Evolutionary conservation across 1,140 invertebrate genomes (phyloP).

Genomic region (Cyclina sinensis): DNA sequence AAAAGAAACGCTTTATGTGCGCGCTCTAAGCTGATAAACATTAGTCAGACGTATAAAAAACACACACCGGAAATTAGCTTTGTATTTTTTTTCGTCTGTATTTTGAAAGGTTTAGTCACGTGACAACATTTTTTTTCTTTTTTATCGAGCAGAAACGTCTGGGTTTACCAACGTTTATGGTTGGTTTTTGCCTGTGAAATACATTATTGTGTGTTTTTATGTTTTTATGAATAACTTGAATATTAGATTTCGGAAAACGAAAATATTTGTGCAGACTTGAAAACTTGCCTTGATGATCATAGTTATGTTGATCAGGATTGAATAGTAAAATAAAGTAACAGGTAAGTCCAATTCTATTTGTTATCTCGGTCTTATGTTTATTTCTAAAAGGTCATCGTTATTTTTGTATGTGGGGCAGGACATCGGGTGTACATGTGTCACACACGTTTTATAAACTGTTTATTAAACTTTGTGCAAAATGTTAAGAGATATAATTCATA

Average conservation of each 20-base stretch:
- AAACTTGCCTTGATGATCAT: background rate
- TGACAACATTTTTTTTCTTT: conserved; percentile 56
- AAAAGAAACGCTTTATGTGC: conserved; percentile 29
- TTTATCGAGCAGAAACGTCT: conserved; percentile 57
- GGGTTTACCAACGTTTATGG: conserved; percentile 54
- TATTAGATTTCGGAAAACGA: conserved; percentile 39
- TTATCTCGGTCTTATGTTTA: background rate
- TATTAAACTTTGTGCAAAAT: too few relatives aligned
- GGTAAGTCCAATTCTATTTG: conserved; percentile 9
- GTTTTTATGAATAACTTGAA: conserved; percentile 50
- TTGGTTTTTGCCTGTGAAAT: conserved; percentile 52
- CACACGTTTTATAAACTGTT: too few relatives aligned
- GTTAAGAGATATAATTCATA: too few relatives aligned
- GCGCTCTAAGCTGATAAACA: conserved; percentile 30
- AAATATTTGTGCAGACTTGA: conserved; percentile 28
- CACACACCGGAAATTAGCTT: conserved; percentile 59
- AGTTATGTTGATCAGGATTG: background rate
- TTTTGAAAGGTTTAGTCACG: conserved; percentile 55
- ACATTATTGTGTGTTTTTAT: conserved; percentile 53
- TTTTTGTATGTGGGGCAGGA: background rate
- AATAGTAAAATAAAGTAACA: background rate
- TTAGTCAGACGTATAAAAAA: conserved; percentile 61
- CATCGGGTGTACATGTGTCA: background rate
- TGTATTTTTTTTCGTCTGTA: conserved; percentile 61
- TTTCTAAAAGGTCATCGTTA: background rate